These are phyloP conservation scores for Tenebrio molitor DNA, from an alignment of 1,140 invertebrate genomes.

Conservation along the genomic window DNA sequence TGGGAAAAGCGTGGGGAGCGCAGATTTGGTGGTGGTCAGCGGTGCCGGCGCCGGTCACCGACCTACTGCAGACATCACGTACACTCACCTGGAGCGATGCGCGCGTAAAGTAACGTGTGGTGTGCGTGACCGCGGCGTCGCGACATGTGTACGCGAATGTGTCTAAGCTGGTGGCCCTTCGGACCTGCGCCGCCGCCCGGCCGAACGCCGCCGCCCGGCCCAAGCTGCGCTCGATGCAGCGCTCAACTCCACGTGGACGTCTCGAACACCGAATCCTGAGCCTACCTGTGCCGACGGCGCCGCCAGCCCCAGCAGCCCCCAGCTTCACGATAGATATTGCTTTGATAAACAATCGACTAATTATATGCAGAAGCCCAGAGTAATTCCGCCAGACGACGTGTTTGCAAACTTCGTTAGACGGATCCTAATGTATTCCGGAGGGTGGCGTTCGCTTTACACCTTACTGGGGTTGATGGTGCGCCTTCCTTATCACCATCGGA, in stretches of 20 bases:
- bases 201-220: constrained; percentile 48
- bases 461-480: too few species aligned
- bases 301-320: background rate
- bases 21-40: too few species aligned
- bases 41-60: constrained; percentile 49
- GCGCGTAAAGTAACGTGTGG: constrained; percentile 51
- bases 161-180: constrained; percentile 47
- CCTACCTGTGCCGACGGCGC: constrained; percentile 4
- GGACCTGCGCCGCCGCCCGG: constrained; percentile 52
- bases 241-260: constrained; percentile 47
- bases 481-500: too few species aligned
- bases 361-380: constrained; percentile 18
- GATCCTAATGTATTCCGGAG: constrained; percentile 18
- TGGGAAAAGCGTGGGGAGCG: too few species aligned
- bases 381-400: constrained; percentile 1
- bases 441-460: constrained; percentile 2
- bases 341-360: constrained; percentile 34
- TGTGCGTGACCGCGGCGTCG: constrained; percentile 50
- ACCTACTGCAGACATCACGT: constrained; percentile 55
- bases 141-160: constrained; percentile 57
- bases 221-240: constrained; percentile 57
- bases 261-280: constrained; percentile 23
- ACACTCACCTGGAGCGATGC: constrained; percentile 54
- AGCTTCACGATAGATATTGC: too few species aligned
- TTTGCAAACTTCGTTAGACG: constrained; percentile 21